phyloP scores from a whole-genome alignment of 92 coral and sea anemone species.

The Epizoanthus stellaris region DNA sequence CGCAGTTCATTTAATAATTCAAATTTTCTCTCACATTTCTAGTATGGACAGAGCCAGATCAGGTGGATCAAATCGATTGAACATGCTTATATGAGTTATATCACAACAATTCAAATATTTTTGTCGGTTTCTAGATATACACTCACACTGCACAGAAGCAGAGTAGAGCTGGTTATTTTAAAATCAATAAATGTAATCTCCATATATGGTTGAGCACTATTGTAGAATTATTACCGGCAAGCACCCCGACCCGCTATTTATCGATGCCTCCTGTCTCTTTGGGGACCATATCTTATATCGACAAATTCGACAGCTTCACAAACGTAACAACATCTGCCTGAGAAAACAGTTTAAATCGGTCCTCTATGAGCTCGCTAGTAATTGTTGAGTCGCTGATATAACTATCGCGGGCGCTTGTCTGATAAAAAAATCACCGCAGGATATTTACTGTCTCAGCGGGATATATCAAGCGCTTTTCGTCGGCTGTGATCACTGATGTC shows the following conservation, averaged over 20 bases:
- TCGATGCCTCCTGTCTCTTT: not conserved
- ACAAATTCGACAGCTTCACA: not conserved
- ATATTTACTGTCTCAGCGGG: slow-evolving; percentile 5
- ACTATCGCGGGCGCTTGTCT: slow-evolving; percentile 13
- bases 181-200: not conserved
- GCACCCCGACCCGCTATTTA: not conserved
- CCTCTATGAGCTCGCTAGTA: not conserved
- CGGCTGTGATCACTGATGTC: not conserved
- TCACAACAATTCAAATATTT: too few relatives aligned
- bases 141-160: too few relatives aligned
- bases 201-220: not conserved
- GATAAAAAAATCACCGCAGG: not conserved
- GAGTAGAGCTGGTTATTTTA: not conserved
- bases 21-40: too few relatives aligned
- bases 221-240: not conserved
- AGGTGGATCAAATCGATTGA: too few relatives aligned
- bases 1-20: too few relatives aligned
- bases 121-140: too few relatives aligned
- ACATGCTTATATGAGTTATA: too few relatives aligned
- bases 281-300: not conserved
- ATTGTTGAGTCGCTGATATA: not conserved
- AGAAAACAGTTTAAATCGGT: not conserved
- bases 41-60: too few relatives aligned
- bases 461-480: not conserved
- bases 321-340: not conserved